Evolutionary conservation across 2,113 vertebrate genomes (phyloP).

Genomic region (Ameiurus melas): DNA sequence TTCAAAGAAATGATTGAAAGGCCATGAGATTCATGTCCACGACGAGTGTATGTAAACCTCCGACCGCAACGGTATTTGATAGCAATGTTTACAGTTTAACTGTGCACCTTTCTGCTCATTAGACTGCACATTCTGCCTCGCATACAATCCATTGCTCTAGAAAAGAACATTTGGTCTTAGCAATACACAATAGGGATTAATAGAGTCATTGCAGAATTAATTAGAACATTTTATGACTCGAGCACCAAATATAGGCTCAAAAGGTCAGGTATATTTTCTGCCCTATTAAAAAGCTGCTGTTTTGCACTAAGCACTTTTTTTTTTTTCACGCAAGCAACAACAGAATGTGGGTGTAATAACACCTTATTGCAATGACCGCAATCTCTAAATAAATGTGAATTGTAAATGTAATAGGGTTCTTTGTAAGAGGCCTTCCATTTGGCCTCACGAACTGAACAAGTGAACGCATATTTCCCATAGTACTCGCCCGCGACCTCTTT

Average conservation of each 20-base stretch:
- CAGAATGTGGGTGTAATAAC: neutral
- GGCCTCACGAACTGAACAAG: conserved; percentile 1
- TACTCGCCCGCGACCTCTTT: conserved; percentile 22
- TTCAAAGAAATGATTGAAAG: too few relatives aligned
- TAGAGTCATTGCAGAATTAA: neutral
- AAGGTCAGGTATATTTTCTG: neutral
- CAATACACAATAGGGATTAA: neutral
- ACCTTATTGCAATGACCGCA: neutral
- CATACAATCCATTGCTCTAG: neutral
- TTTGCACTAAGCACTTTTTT: neutral
- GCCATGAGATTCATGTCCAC: too few relatives aligned
- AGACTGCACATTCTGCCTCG: neutral
- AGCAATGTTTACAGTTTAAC: neutral
- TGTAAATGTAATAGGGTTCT: conserved; percentile 2
- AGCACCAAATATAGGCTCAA: neutral
- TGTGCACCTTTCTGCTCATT: neutral
- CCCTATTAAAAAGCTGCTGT: conserved; percentile 5
- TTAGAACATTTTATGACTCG: neutral
- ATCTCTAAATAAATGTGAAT: conserved; percentile 10
- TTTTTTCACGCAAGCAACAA: neutral
- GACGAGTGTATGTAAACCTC: too few relatives aligned
- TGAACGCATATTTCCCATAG: conserved; percentile 23
- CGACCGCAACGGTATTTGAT: neutral
- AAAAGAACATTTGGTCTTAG: neutral
- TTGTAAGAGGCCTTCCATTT: neutral